Percentiles rank a stretch among this genome's conserved stretches.
Evolutionary conservation across 2,797 vertebrate species (phyloP).

Genomic region (Artibeus lituratus): DNA sequence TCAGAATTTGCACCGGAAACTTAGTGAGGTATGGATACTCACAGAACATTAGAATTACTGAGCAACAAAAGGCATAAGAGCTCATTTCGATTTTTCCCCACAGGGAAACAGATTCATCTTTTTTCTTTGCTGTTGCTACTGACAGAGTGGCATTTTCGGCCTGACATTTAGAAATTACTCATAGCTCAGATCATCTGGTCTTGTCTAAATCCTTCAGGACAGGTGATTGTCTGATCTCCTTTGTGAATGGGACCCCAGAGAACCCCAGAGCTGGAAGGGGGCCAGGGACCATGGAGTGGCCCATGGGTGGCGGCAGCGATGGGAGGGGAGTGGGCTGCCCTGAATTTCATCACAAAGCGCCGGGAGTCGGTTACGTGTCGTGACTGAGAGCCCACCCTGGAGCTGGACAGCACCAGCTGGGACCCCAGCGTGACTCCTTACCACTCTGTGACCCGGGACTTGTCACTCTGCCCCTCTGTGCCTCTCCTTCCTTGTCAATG

Average conservation of each 20-base stretch:
- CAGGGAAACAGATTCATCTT: neutral
- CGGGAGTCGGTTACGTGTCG: neutral
- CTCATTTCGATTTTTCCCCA: neutral
- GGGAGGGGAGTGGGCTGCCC: neutral
- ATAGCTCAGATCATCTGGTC: neutral
- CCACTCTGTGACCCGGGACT: neutral
- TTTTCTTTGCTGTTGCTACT: neutral
- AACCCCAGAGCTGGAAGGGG: neutral
- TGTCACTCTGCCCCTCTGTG: neutral
- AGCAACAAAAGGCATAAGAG: neutral
- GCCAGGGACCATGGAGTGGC: too few species aligned
- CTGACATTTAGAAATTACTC: conserved; percentile 22
- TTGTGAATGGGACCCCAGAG: neutral
- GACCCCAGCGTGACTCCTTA: neutral
- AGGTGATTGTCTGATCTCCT: neutral
- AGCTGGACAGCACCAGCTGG: neutral
- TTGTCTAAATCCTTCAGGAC: neutral
- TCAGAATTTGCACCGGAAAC: conserved; percentile 95
- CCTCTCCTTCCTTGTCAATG: neutral
- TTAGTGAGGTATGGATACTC: conserved; percentile 90
- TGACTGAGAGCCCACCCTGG: neutral
- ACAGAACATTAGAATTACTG: neutral
- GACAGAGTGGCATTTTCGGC: neutral
- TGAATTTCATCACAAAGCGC: neutral
- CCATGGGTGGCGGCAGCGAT: neutral